Conservation (phyloP, 1,140 invertebrate species). For the Andricus grossulariae region DNA sequence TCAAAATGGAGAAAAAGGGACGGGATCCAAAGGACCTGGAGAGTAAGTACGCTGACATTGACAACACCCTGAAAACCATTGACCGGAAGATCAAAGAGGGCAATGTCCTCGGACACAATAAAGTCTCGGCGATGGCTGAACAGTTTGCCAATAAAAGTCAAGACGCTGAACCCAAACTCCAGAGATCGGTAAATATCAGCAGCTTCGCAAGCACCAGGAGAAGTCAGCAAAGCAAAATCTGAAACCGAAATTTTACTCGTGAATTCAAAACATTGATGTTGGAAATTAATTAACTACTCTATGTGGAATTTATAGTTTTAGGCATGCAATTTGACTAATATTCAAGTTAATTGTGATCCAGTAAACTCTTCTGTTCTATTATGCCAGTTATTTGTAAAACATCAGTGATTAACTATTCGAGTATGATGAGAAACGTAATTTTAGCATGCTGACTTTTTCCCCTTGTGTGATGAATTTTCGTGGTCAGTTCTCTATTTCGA, state of each 20-base stretch:
- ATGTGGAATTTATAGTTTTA: too few species aligned
- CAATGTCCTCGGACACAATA: constrained; percentile 85
- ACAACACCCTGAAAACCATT: constrained; percentile 86
- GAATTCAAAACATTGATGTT: background rate
- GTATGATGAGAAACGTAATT: background rate
- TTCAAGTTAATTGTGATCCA: too few species aligned
- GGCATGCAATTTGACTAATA: too few species aligned
- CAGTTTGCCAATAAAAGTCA: constrained; percentile 83
- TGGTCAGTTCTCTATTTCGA: background rate
- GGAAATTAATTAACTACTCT: background rate
- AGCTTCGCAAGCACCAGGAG: constrained; percentile 33
- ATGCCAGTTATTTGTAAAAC: too few species aligned
- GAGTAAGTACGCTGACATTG: constrained; percentile 84
- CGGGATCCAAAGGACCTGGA: constrained; percentile 77
- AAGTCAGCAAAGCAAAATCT: constrained; percentile 42
- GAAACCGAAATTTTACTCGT: too few species aligned
- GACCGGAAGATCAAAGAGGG: constrained; percentile 90
- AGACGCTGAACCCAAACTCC: constrained; percentile 76
- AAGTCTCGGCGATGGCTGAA: constrained; percentile 91
- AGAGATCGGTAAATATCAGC: constrained; percentile 80
- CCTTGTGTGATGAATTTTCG: background rate
- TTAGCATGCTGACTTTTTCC: constrained; percentile 38
- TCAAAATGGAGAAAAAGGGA: constrained; percentile 83
- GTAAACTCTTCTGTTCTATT: too few species aligned
- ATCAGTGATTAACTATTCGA: too few species aligned